phyloP scores from a whole-genome alignment of 2,113 vertebrate species.

The Lutjanus erythropterus region DNA sequence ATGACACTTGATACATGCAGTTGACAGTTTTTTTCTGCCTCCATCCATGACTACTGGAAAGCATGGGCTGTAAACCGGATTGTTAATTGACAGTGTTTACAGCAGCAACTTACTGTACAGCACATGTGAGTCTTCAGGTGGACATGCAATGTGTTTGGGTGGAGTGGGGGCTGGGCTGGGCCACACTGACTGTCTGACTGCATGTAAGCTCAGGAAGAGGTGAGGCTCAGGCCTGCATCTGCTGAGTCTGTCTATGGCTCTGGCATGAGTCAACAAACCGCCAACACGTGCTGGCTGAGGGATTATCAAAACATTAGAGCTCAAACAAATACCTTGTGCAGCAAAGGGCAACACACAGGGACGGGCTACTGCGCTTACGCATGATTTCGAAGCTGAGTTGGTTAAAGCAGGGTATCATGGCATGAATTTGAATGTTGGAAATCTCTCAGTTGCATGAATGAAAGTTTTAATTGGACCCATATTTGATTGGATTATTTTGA shows the following conservation, averaged over 20 bases:
- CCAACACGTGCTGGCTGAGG: conserved; percentile 74
- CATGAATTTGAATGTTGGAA: background rate
- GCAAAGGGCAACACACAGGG: conserved; percentile 41
- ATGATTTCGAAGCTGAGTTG: background rate
- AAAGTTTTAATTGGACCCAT: background rate
- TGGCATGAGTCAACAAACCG: conserved; percentile 80
- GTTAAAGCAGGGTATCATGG: background rate
- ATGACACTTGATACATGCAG: background rate
- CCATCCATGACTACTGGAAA: background rate
- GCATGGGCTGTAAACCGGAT: conserved; percentile 19
- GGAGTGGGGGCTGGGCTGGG: conserved; percentile 57
- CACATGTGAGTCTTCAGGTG: conserved; percentile 77
- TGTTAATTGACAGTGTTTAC: conserved; percentile 60
- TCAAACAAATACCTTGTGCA: conserved; percentile 67
- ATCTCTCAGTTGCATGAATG: background rate
- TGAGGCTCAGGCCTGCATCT: conserved; percentile 65
- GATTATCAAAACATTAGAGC: conserved; percentile 75
- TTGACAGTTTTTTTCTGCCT: background rate
- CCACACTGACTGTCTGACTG: conserved; percentile 11
- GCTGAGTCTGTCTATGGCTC: conserved; percentile 58
- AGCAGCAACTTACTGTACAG: conserved; percentile 45
- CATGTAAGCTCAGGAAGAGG: conserved; percentile 63
- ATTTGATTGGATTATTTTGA: background rate
- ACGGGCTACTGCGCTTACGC: background rate
- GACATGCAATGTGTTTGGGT: conserved; percentile 72